Percentiles rank a stretch among this genome's conserved stretches.
phyloP scores from a whole-genome alignment of 2,113 vertebrate genomes.

The Vombatus ursinus region DNA sequence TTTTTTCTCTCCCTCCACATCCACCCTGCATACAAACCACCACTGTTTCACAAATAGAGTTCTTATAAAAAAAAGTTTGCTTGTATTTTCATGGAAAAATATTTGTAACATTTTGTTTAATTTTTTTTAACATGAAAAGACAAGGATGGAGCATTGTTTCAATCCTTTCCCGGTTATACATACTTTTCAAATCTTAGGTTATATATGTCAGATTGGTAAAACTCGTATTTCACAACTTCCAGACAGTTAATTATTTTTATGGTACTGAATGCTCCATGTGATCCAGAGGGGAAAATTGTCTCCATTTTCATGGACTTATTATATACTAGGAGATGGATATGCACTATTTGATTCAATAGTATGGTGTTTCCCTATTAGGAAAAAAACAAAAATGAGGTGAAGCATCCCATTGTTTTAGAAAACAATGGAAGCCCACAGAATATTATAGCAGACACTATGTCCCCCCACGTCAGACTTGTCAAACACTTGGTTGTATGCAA shows the following conservation, averaged over 20 bases:
- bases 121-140: conserved; percentile 26
- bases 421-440: background rate
- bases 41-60: background rate
- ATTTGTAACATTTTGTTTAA: background rate
- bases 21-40: background rate
- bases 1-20: background rate
- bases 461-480: background rate
- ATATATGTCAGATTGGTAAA: conserved; percentile 55
- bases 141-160: conserved; percentile 44
- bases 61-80: conserved; percentile 40
- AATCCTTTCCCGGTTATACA: conserved; percentile 35
- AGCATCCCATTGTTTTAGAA: background rate
- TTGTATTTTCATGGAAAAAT: conserved; percentile 48
- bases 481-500: background rate
- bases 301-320: conserved; percentile 18
- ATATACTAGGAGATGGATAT: conserved; percentile 17
- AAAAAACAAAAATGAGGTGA: conserved; percentile 43
- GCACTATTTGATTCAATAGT: conserved; percentile 28
- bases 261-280: conserved; percentile 12
- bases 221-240: conserved; percentile 1
- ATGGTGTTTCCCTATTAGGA: background rate
- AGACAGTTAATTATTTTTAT: conserved; percentile 54
- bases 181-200: conserved; percentile 34
- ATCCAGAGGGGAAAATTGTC: conserved; percentile 7
- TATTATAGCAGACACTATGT: background rate